These are phyloP conservation scores for Mythimna ferrago DNA, from an alignment of 2,888 invertebrate genomes.

Conservation along the genomic window DNA sequence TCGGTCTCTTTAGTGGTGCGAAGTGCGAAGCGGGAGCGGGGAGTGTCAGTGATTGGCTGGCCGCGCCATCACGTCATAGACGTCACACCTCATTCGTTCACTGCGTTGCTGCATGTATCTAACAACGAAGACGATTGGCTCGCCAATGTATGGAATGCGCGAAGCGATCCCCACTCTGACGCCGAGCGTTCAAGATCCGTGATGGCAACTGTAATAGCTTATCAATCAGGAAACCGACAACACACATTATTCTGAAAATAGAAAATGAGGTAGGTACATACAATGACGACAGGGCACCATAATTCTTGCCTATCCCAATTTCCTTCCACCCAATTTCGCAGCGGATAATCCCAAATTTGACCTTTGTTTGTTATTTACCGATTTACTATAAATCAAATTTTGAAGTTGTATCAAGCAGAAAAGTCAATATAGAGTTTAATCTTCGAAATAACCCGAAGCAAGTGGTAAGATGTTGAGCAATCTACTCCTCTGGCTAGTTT, in stretches of 20 bases:
- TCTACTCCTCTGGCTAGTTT: conserved; percentile 48
- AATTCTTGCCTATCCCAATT: conserved; percentile 33
- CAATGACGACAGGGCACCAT: not conserved
- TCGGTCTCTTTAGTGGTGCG: too few species aligned
- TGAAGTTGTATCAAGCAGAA: conserved; percentile 57
- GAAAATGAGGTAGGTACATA: conserved; percentile 5
- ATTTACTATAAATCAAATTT: conserved; percentile 61
- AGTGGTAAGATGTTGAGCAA: conserved; percentile 28
- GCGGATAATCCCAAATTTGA: conserved; percentile 57
- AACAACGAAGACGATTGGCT: too few species aligned
- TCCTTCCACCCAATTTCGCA: conserved; percentile 30
- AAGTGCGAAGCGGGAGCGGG: too few species aligned
- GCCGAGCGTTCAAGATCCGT: too few species aligned
- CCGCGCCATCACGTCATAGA: too few species aligned
- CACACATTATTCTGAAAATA: not conserved
- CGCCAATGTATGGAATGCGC: too few species aligned
- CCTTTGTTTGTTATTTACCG: conserved; percentile 58
- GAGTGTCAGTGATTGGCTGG: too few species aligned
- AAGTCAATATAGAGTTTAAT: conserved; percentile 63
- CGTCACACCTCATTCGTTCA: too few species aligned
- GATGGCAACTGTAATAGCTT: too few species aligned
- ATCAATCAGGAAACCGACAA: not conserved
- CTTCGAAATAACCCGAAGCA: conserved; percentile 59
- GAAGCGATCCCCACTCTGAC: too few species aligned
- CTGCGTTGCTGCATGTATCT: too few species aligned